Base-by-base conservation (phyloP, 2,113 vertebrate genomes). In the Salvelinus namaycush region DNA sequence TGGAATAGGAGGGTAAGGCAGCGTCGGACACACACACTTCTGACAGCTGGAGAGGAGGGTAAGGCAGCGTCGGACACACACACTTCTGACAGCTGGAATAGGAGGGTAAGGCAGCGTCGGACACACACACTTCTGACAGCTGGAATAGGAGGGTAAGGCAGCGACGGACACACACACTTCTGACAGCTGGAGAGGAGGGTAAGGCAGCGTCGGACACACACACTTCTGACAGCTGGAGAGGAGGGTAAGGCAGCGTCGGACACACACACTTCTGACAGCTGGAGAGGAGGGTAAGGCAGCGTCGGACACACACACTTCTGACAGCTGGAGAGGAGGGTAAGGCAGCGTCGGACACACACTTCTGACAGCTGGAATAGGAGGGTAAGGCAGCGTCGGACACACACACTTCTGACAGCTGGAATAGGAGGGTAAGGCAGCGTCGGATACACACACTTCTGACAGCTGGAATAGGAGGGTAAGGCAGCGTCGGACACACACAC, bases 181-280 rank as follows among this genome's bases (percentile, higher is more conserved):
- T 31, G 96, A 81, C 97, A 99, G 92, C 93, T 97, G 87, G 97
- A 99, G 76, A 90, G 97, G 76, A 93, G 93, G 92, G 97, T 97
- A 85, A 93, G 94, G 11, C 27, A 1, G 16, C 34, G 13, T 59
- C 0, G 16, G 13, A 70, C 76, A 27, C 62, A 49, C 14, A 7
- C 29, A 29, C 29, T 29, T 29, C 4, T 31, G 96, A 81, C 97
- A 99, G 92, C 93, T 97, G 87, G 97, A 99, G 76, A 90, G 97
- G 76, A 93, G 93, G 92, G 97, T 97, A 85, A 93, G 94, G 9
- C 27, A 1, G 16, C 34, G 8, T 59, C 0, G 9, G 7, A 70
- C 76, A 27, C 62, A 49, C 62, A 29, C 16, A 7, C 29, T 5
- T 31, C 29, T 29, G 96, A 81, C 97, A 99, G 92, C 93, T 97